Evolutionary conservation across 2,113 vertebrate genomes (phyloP), one percentile per base, ranked within the genome.

Genomic region (Calyptomena viridis): DNA sequence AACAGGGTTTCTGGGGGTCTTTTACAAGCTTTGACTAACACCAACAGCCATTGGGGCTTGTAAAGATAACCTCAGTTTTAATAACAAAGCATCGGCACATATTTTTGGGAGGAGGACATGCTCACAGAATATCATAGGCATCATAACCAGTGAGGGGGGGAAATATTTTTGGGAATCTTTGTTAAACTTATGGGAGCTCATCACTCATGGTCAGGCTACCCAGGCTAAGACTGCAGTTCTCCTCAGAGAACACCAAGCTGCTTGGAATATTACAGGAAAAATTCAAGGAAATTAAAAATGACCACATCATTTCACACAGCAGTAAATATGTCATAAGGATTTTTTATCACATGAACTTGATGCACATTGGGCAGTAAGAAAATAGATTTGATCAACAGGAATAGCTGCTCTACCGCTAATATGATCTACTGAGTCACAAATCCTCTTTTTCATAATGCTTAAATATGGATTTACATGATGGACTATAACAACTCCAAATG

Each of bases 381-480:
- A 93, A 94, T 86, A 93, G 94, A 95, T 94, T 96, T 88, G 94
- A 94, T 96, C 93, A 96, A 93, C 59, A 86, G 79, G 63, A 94
- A 71, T 93, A 92, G 74, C 75, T 90, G 79, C 56, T 93, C 76
- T 87, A 87, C 47, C 76, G 78, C 62, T 95, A 96, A 90, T 95
- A 90, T 90, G 90, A 96, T 90, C 90, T 93, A 95, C 72, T 95
- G 90, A 94, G 72, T 93, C 88, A 96, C 92, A 96, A 95, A 93
- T 94, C 95, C 93, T 95, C 95, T 96, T 96, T 97, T 93, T 93
- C 88, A 71, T 88, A 93, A 92, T 87, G 73, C 93, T 90, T 96
- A 96, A 90, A 87, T 95, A 91, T 8, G 60, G 94, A 96, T 96
- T 94, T 94, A 96, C 83, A 89, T 93, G 92, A 93, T 86, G 90